phyloP scores from a whole-genome alignment of 2,888 invertebrate genomes.

The Lasius fuliginosus region DNA sequence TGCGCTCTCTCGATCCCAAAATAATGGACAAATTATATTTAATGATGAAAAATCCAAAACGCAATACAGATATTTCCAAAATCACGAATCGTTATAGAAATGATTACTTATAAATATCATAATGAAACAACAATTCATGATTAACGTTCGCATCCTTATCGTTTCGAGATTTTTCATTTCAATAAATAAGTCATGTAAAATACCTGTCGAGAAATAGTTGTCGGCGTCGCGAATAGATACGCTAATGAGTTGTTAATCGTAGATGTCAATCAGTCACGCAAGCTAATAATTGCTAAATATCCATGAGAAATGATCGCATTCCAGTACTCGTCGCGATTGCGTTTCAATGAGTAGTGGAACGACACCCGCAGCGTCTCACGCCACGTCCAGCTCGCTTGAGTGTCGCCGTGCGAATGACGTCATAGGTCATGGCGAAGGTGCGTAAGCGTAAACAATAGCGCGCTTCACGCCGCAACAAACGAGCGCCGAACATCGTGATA shows the following conservation, averaged over 20 bases:
- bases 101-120: neutral
- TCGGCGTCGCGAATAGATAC: neutral
- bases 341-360: neutral
- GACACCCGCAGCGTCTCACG: neutral
- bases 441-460: no score
- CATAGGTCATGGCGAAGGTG: no score
- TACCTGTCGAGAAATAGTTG: neutral
- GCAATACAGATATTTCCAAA: neutral
- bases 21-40: neutral
- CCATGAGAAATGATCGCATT: neutral
- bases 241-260: neutral
- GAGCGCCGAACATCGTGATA: neutral
- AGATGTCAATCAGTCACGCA: neutral
- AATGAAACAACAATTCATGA: no score
- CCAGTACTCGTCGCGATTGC: neutral
- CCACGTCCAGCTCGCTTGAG: neutral
- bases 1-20: neutral
- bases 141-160: no score
- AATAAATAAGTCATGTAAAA: no score
- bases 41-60: neutral
- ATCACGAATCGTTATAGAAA: neutral
- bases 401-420: neutral
- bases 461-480: neutral
- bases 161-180: no score
- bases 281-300: neutral